Conservation (phyloP, 1,140 invertebrate species). For the Zaprionus capensis region DNA sequence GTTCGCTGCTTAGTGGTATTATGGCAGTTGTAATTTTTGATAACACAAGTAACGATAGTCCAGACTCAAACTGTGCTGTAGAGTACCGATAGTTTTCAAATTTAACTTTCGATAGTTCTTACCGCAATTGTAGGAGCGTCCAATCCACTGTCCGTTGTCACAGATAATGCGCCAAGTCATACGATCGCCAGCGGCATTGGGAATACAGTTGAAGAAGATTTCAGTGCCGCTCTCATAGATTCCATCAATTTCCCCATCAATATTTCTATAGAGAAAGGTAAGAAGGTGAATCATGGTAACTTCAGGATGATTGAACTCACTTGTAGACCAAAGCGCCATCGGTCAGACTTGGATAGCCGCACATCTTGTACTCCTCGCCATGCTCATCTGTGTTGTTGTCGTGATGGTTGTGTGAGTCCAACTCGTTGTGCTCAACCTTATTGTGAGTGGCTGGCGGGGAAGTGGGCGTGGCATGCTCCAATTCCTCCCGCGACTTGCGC, state of each 20-base stretch:
- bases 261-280: constrained; percentile 53
- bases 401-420: constrained; percentile 83
- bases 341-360: constrained; percentile 71
- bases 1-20: too few species aligned
- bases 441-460: constrained; percentile 12
- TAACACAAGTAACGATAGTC: too few species aligned
- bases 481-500: constrained; percentile 74
- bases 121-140: constrained; percentile 90
- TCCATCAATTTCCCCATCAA: constrained; percentile 84
- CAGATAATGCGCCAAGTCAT: constrained; percentile 93
- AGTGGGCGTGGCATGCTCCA: constrained; percentile 59
- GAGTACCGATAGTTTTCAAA: neutral
- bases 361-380: constrained; percentile 77
- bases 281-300: neutral
- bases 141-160: constrained; percentile 92
- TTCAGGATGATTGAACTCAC: constrained; percentile 44
- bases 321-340: constrained; percentile 80
- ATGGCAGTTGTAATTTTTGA: too few species aligned
- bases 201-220: constrained; percentile 92
- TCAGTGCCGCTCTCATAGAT: constrained; percentile 91
- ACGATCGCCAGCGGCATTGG: constrained; percentile 90
- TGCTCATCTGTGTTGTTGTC: constrained; percentile 75
- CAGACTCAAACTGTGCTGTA: too few species aligned
- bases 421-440: constrained; percentile 77
- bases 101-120: constrained; percentile 37